phyloP scores from a whole-genome alignment of 2,113 vertebrate species.

The Scytalopus superciliaris region DNA sequence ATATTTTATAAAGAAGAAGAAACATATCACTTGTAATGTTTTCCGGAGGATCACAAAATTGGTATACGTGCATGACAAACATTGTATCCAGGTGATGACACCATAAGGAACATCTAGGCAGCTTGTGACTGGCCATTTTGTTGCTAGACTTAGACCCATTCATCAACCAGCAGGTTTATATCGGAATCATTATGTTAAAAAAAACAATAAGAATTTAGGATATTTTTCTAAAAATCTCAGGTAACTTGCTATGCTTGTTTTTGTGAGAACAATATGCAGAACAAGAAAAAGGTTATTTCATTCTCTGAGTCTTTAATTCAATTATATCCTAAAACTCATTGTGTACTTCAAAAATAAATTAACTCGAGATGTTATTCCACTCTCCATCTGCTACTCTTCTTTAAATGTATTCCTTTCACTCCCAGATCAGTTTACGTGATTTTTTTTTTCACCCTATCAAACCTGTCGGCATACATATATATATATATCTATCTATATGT shows the following conservation, averaged over 20 bases:
- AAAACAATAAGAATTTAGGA: too few relatives aligned
- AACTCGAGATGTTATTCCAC: constrained; percentile 72
- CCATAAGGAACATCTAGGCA: too few relatives aligned
- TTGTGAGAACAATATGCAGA: constrained; percentile 33
- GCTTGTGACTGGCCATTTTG: neutral
- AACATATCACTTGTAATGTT: neutral
- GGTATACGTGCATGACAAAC: neutral
- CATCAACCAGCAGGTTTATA: neutral
- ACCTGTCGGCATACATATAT: constrained; percentile 52
- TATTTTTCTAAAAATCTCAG: neutral
- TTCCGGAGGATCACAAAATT: neutral
- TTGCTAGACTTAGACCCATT: neutral
- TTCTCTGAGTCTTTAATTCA: constrained; percentile 70
- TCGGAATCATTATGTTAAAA: neutral
- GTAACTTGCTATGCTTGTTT: neutral
- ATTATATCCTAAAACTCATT: constrained; percentile 75
- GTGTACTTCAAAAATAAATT: constrained; percentile 79
- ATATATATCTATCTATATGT: too few relatives aligned
- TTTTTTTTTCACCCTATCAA: constrained; percentile 35
- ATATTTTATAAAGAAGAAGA: neutral
- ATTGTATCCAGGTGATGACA: too few relatives aligned
- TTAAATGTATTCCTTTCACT: constrained; percentile 67
- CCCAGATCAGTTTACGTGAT: constrained; percentile 65
- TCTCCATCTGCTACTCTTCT: constrained; percentile 76
- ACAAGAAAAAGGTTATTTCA: constrained; percentile 32